phyloP scores from a whole-genome alignment of 2,797 vertebrate species.

The Brachyalestes nurse region DNA sequence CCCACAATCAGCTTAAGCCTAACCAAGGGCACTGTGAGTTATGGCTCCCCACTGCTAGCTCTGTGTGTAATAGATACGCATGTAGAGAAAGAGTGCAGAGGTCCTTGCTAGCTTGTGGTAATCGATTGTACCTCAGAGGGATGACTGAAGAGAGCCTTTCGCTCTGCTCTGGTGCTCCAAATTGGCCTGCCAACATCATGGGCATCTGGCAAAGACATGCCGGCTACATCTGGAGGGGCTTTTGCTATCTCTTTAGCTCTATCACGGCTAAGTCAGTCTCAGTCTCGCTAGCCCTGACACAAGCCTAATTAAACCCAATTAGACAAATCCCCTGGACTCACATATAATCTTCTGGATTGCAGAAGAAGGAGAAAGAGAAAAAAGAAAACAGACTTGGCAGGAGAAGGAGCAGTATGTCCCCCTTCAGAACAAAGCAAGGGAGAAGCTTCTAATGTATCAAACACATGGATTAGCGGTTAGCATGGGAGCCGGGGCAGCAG shows the following conservation, averaged over 20 bases:
- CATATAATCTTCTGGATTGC: slow-evolving; percentile 75
- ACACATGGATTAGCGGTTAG: slow-evolving; percentile 83
- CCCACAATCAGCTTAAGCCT: slow-evolving; percentile 74
- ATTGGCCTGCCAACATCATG: slow-evolving; percentile 53
- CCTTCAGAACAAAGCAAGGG: slow-evolving; percentile 74
- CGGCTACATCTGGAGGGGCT: slow-evolving; percentile 60
- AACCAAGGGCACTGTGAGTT: slow-evolving; percentile 73
- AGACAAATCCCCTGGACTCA: slow-evolving; percentile 77
- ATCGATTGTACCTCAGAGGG: slow-evolving; percentile 73
- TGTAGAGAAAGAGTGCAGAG: slow-evolving; percentile 65
- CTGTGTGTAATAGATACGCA: slow-evolving; percentile 63
- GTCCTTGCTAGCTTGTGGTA: slow-evolving; percentile 69
- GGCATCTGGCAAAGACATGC: slow-evolving; percentile 43
- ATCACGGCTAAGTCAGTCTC: slow-evolving; percentile 58
- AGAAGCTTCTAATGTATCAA: slow-evolving; percentile 81
- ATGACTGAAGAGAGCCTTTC: slow-evolving; percentile 66
- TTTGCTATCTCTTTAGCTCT: slow-evolving; percentile 61
- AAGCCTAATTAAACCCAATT: slow-evolving; percentile 82
- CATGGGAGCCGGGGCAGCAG: slow-evolving; percentile 68
- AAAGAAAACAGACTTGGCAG: slow-evolving; percentile 66
- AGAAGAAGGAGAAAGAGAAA: slow-evolving; percentile 59
- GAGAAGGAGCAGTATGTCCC: slow-evolving; percentile 72
- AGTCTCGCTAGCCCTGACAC: slow-evolving; percentile 68
- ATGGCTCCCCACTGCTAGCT: slow-evolving; percentile 65
- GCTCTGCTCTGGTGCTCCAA: slow-evolving; percentile 59